A percentile compares a stretch with the other conserved stretches of the same genome.
phyloP scores from a whole-genome alignment of 2,797 vertebrate genomes.

The Iguana delicatissima region DNA sequence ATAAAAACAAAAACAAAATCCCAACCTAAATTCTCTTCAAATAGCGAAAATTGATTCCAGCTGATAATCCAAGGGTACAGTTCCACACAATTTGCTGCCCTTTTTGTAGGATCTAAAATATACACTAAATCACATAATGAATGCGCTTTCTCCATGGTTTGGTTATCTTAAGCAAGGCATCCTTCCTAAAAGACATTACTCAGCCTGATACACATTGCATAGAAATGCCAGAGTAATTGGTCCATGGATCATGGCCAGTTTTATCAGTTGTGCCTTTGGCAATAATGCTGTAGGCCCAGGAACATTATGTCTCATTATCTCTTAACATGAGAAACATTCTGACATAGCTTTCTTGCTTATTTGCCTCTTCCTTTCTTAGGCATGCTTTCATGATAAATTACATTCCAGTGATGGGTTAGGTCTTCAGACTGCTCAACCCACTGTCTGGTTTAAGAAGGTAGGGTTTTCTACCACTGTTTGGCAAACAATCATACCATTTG shows the following conservation, averaged over 20 bases:
- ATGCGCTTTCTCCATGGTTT: background rate
- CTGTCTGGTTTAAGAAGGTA: background rate
- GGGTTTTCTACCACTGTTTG: background rate
- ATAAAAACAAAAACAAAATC: background rate
- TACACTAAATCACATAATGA: background rate
- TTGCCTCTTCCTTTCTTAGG: background rate
- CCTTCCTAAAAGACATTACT: background rate
- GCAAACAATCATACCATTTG: background rate
- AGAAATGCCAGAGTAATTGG: background rate
- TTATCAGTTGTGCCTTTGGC: background rate
- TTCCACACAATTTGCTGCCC: constrained; percentile 32
- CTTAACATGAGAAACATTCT: background rate
- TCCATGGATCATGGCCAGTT: background rate
- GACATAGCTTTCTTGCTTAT: background rate
- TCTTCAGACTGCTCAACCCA: background rate
- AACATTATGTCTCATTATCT: background rate
- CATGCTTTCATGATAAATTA: background rate
- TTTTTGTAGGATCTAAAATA: constrained; percentile 43
- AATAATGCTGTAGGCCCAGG: no score
- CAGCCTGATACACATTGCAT: background rate
- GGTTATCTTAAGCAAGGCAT: background rate
- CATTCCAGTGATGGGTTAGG: background rate
- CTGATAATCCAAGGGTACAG: background rate
- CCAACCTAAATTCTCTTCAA: background rate
- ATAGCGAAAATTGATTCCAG: background rate